Conservation (phyloP, 2,797 vertebrate species). For the Uromys caudimaculatus region DNA sequence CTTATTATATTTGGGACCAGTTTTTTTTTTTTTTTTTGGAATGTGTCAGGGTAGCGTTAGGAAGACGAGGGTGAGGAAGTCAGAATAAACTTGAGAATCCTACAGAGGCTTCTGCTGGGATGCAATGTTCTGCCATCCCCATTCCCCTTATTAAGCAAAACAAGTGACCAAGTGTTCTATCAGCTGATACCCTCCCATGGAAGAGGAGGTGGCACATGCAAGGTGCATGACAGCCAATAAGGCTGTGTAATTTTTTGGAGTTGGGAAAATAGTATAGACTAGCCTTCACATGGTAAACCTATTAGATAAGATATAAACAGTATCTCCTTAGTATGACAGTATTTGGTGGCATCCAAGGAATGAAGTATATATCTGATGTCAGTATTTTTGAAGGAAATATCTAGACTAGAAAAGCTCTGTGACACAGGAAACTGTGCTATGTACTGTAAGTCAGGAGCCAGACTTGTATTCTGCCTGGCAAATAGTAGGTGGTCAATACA, state of each 20-base stretch:
- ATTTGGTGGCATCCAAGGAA: background rate
- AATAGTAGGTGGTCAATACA: background rate
- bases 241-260: background rate
- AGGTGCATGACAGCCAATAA: background rate
- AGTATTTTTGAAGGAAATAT: background rate
- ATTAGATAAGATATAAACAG: background rate
- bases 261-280: background rate
- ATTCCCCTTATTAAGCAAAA: background rate
- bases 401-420: background rate
- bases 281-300: background rate
- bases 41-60: background rate
- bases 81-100: background rate
- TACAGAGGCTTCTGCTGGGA: background rate
- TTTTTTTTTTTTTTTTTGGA: background rate
- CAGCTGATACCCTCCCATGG: accelerated
- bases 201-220: background rate
- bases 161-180: background rate
- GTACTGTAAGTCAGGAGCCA: background rate
- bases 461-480: background rate
- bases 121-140: background rate
- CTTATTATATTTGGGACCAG: background rate
- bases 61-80: background rate
- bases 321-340: constrained; percentile 7
- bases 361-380: background rate
- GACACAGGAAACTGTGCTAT: background rate